Evolutionary conservation across 2,113 vertebrate genomes (phyloP).

Genomic region (Alces alces): DNA sequence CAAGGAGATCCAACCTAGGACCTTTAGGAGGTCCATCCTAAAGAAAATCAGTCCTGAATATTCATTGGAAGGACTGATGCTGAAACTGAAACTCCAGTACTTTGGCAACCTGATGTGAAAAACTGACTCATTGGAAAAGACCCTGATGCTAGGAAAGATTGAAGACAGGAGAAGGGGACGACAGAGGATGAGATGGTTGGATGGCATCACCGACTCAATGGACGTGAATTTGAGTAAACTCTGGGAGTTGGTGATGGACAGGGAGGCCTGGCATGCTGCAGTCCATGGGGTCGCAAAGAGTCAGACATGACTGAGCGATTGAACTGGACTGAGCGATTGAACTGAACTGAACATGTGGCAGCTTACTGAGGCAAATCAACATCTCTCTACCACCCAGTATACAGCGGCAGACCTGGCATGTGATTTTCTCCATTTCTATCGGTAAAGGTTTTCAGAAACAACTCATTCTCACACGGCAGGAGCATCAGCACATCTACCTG

Average conservation of each 20-base stretch:
- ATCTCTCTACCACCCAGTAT: fast-evolving
- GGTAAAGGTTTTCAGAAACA: neutral
- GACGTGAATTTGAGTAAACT: neutral
- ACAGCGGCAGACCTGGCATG: fast-evolving
- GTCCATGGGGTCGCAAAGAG: neutral
- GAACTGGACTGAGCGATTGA: neutral
- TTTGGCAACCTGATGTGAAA: neutral
- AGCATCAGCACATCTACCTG: fast-evolving
- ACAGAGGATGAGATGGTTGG: neutral
- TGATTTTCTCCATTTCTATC: neutral
- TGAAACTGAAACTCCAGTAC: neutral
- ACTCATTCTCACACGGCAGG: neutral
- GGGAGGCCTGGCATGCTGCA: neutral
- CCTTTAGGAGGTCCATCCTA: neutral
- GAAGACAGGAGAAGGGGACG: neutral
- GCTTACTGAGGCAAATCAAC: neutral
- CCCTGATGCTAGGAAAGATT: neutral
- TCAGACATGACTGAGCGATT: neutral
- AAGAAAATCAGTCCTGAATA: neutral
- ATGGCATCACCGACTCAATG: neutral
- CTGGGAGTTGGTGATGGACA: fast-evolving
- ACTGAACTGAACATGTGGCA: fast-evolving
- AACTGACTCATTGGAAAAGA: neutral
- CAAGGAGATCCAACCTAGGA: neutral
- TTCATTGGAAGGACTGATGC: neutral